Conservation (phyloP, 2,888 invertebrate species). For the Congeria kusceri region DNA sequence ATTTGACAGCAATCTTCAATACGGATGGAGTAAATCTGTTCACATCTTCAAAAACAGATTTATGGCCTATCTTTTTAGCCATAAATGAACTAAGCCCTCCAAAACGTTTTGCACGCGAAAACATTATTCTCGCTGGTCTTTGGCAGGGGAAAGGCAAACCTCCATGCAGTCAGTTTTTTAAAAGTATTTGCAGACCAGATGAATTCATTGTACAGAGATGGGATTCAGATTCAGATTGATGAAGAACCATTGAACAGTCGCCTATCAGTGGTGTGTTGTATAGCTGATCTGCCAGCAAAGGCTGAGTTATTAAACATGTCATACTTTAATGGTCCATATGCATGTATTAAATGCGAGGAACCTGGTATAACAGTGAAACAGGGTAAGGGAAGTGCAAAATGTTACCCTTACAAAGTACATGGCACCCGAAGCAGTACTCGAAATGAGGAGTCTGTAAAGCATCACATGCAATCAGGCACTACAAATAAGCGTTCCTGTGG, state of each 20-base stretch:
- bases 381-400: conserved; percentile 41
- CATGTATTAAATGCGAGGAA: conserved; percentile 59
- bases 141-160: conserved; percentile 61
- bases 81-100: conserved; percentile 48
- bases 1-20: conserved; percentile 39
- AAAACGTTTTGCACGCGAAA: conserved; percentile 37
- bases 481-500: conserved; percentile 29
- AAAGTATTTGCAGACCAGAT: conserved; percentile 33
- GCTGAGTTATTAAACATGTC: conserved; percentile 54
- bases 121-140: conserved; percentile 45
- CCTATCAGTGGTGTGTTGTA: conserved; percentile 36
- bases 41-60: conserved; percentile 41
- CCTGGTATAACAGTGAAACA: conserved; percentile 38
- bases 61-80: conserved; percentile 58
- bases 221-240: conserved; percentile 37
- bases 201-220: conserved; percentile 34
- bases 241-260: conserved; percentile 30
- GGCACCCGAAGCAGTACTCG: conserved; percentile 5
- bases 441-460: conserved; percentile 16
- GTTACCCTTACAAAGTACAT: conserved; percentile 28
- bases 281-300: conserved; percentile 55
- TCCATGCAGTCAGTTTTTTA: conserved; percentile 33
- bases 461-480: conserved; percentile 15
- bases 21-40: conserved; percentile 49
- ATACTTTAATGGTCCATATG: conserved; percentile 49